A percentile compares a stretch with the other conserved stretches of the same genome.
These are phyloP conservation scores for Ormia ochracea DNA, from an alignment of 2,888 invertebrate species.

Conservation along the genomic window DNA sequence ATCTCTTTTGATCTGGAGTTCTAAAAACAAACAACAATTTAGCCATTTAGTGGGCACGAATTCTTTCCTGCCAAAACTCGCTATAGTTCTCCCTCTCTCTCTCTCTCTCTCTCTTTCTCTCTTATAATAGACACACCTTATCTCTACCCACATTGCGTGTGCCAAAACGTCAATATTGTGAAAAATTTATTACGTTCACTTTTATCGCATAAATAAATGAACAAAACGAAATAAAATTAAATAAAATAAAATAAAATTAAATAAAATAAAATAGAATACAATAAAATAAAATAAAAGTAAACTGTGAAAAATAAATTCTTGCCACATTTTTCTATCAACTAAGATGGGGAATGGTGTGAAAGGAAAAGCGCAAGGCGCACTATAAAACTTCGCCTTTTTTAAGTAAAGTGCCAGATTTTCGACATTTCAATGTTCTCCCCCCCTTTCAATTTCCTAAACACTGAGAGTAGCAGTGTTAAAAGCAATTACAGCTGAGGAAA, in stretches of 20 bases:
- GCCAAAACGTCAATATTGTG: conserved; percentile 56
- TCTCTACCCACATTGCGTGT: conserved; percentile 51
- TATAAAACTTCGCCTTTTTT: conserved; percentile 11
- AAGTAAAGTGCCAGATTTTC: conserved; percentile 28
- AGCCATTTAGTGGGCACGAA: background rate
- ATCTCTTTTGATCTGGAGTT: conserved; percentile 39
- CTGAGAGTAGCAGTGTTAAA: background rate
- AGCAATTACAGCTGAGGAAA: background rate
- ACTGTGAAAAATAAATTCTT: conserved; percentile 58
- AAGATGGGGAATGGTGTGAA: background rate
- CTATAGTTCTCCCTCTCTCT: background rate
- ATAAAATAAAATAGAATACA: background rate
- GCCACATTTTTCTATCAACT: conserved; percentile 35
- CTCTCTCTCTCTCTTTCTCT: too few relatives aligned
- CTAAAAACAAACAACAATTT: conserved; percentile 9
- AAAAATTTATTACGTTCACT: conserved; percentile 57
- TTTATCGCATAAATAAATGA: conserved; percentile 46
- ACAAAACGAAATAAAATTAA: conserved; percentile 5
- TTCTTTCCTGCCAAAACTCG: conserved; percentile 9
- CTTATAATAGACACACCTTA: background rate
- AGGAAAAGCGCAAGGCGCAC: background rate
- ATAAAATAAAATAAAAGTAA: background rate
- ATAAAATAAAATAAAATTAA: background rate
- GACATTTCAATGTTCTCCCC: conserved; percentile 16
- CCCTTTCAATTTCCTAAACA: too few relatives aligned